Evolutionary conservation across 2,797 vertebrate species (phyloP).

Genomic region (Scleropages formosus): DNA sequence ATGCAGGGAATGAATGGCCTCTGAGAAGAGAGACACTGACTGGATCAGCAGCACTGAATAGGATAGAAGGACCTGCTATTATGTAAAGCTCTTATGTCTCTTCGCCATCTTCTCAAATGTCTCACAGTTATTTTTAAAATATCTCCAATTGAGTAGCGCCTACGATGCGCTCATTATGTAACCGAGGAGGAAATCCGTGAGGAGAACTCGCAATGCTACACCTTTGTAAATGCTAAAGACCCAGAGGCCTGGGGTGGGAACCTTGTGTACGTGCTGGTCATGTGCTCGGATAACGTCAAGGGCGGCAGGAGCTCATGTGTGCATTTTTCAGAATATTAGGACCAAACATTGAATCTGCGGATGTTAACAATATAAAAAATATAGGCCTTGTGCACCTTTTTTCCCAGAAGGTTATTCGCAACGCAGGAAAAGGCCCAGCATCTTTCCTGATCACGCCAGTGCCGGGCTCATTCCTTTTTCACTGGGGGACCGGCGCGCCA

Average conservation of each 20-base stretch:
- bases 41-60: not conserved
- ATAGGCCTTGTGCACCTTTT: slow-evolving; percentile 39
- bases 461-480: slow-evolving; percentile 49
- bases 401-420: slow-evolving; percentile 39
- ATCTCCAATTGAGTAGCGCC: not conserved
- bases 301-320: too few relatives aligned
- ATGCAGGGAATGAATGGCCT: not conserved
- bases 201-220: not conserved
- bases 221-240: slow-evolving; percentile 11
- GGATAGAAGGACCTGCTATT: not conserved
- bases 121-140: slow-evolving; percentile 21
- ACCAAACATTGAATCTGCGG: not conserved
- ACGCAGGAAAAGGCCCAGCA: slow-evolving; percentile 29
- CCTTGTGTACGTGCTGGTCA: not conserved
- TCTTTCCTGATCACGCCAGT: slow-evolving; percentile 61
- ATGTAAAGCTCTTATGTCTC: slow-evolving; percentile 11
- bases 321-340: not conserved
- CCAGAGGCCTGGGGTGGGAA: not conserved
- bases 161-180: not conserved
- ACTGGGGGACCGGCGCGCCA: not conserved
- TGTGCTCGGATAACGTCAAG: not conserved
- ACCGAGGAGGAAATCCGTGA: not conserved
- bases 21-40: not conserved
- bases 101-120: slow-evolving; percentile 6
- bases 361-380: not conserved